Percentiles rank a stretch among this genome's conserved stretches.
Conservation (phyloP, 2,797 vertebrate species). For the Eptatretus atami region DNA sequence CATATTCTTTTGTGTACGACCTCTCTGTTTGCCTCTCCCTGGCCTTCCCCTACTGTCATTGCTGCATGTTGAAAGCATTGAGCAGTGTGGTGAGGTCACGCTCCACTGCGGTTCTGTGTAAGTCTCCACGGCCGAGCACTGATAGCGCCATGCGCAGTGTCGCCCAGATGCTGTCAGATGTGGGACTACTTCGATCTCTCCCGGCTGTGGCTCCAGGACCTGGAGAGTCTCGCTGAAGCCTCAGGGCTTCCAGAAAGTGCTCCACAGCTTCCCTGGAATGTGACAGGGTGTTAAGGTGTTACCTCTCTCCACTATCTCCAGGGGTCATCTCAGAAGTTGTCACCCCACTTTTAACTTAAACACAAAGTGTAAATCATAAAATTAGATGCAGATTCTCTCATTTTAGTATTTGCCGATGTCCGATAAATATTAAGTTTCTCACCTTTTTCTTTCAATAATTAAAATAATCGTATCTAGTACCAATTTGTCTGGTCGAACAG, state of each 20-base stretch:
- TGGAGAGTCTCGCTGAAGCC: constrained; percentile 41
- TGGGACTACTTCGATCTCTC: not conserved
- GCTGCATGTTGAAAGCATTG: constrained; percentile 41
- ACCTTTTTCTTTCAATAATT: too few species aligned
- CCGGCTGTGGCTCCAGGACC: constrained; percentile 37
- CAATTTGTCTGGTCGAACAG: too few species aligned
- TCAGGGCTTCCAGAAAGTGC: constrained; percentile 78
- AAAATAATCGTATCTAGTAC: too few species aligned
- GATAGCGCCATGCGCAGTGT: constrained; percentile 84
- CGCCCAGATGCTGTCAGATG: constrained; percentile 94
- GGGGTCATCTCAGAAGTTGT: too few species aligned
- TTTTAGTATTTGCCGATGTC: too few species aligned
- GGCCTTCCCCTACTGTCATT: constrained; percentile 17
- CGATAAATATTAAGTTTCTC: too few species aligned
- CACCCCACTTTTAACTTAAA: too few species aligned
- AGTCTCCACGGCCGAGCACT: constrained; percentile 80
- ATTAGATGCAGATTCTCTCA: too few species aligned
- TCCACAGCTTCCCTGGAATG: constrained; percentile 49
- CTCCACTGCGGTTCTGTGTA: constrained; percentile 50
- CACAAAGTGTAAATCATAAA: too few species aligned
- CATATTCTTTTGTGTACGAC: too few species aligned
- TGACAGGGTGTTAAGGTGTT: constrained; percentile 11
- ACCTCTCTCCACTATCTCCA: not conserved
- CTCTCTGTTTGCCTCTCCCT: too few species aligned
- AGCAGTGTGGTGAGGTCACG: constrained; percentile 48